Evolutionary conservation across 2,888 invertebrate species (phyloP).

Genomic region (Leucophenga montana): DNA sequence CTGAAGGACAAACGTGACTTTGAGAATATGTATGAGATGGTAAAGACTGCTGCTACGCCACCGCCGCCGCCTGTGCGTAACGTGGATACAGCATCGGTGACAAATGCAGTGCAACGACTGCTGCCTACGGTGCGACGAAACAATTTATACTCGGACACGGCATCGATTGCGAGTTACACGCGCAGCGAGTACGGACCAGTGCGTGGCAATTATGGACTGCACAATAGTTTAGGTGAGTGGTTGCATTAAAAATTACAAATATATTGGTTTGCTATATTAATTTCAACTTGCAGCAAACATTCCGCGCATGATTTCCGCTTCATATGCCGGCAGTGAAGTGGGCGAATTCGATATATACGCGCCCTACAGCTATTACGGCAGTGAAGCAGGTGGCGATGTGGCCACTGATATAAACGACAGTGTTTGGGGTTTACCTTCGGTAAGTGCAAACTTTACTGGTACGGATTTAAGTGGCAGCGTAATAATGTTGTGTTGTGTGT

Average conservation of each 20-base stretch:
- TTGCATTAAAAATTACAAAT: not conserved
- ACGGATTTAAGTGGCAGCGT: not conserved
- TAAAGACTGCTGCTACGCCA: conserved; percentile 62
- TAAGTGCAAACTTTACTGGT: conserved; percentile 40
- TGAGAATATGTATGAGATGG: conserved; percentile 70
- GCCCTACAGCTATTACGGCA: conserved; percentile 83
- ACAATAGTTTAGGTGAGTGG: conserved; percentile 69
- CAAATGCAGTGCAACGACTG: conserved; percentile 51
- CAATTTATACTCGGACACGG: conserved; percentile 63
- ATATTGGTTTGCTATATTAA: not conserved
- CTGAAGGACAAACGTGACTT: conserved; percentile 72
- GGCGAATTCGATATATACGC: conserved; percentile 88
- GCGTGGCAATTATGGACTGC: conserved; percentile 64
- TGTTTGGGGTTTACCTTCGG: conserved; percentile 72
- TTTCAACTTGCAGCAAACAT: conserved; percentile 65
- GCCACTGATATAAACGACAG: conserved; percentile 72
- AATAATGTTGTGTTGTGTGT: too few relatives aligned
- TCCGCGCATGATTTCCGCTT: conserved; percentile 80
- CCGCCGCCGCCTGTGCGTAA: conserved; percentile 67
- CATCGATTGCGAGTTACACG: conserved; percentile 68
- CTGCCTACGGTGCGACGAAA: conserved; percentile 54
- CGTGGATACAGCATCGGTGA: conserved; percentile 51
- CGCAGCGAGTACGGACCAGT: conserved; percentile 71
- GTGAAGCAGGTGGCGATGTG: conserved; percentile 75
- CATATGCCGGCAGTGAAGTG: conserved; percentile 87